Base-by-base conservation (phyloP, 2,113 vertebrate species). In the Solea senegalensis region DNA sequence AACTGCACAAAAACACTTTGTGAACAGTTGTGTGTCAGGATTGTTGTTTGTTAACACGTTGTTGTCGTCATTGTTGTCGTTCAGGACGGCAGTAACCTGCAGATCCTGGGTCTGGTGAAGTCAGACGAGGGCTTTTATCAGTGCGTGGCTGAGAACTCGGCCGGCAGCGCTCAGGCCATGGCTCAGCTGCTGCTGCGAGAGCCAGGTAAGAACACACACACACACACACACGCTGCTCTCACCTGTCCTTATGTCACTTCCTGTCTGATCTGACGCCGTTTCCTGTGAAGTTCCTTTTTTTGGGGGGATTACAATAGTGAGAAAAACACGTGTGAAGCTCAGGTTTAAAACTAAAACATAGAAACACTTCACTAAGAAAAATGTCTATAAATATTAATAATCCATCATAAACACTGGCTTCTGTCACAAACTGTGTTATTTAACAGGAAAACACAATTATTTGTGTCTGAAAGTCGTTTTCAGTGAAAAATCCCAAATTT, bases 71-170 rank as follows among this genome's bases (percentile, higher is more conserved):
- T 65, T 21, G 4, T 11, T 56, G 14, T 55, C 21, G 2, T n/a
- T 62, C 62, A 98, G 97, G 96, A 96, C 8, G 97, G 95, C 71
- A 96, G 95, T 49, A 97, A 96, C 86, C 93, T 98, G 60, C 90
- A 97, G 79, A 96, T 98, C 73, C 82, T 98, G 74, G 97, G 97
- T 50, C 87, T 98, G 82, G 96, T 98, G 21, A 96, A 95, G 63
- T 97, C 97, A 0, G 97, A 98, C 48, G 96, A 98, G 90, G 97
- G 97, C 11, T 97, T 97, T 89, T 98, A 98, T 90, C 97, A 98
- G 73, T 98, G 97, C 15, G 83, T 97, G 2, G 97, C 96, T 5
- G 96, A 98, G 86, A 98, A 96, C 6, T 94, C 95, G 5, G 97
- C 95, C 0, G 97, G 97, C 21, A 96, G 96, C 11, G 84, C 93